phyloP scores from a whole-genome alignment of 2,797 vertebrate genomes.

The Graptemys geographica region DNA sequence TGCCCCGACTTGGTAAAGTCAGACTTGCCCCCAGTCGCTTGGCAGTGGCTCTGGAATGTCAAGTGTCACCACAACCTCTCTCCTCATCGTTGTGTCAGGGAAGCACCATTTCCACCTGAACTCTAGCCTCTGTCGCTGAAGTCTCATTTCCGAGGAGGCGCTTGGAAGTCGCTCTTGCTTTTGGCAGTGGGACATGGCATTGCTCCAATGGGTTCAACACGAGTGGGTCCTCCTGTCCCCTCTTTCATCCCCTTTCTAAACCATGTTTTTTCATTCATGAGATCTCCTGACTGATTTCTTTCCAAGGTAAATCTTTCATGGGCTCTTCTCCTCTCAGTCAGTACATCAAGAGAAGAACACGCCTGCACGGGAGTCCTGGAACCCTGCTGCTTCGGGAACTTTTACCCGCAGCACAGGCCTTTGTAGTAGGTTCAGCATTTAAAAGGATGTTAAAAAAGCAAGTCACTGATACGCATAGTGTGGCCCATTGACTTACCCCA shows the following conservation, averaged over 20 bases:
- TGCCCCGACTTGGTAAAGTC: fast-evolving
- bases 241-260: not conserved
- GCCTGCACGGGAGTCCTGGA: not conserved
- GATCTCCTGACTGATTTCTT: not conserved
- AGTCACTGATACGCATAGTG: not conserved
- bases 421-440: not conserved
- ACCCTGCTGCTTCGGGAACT: not conserved
- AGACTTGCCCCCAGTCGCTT: not conserved
- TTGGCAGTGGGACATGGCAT: not conserved
- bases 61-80: not conserved
- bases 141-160: not conserved
- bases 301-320: not conserved
- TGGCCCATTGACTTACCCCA: slow-evolving; percentile 83
- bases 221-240: not conserved
- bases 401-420: not conserved
- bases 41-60: not conserved
- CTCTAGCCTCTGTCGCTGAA: not conserved
- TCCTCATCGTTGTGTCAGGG: not conserved
- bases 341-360: not conserved
- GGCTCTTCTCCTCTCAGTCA: no score
- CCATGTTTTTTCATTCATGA: not conserved
- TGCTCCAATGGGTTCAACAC: not conserved
- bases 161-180: not conserved
- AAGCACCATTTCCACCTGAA: not conserved
- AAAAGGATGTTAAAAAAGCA: not conserved